Evolutionary conservation across 1,140 invertebrate species (phyloP), one percentile per base, ranked within the genome.

Genomic region (Helicoverpa armigera): DNA sequence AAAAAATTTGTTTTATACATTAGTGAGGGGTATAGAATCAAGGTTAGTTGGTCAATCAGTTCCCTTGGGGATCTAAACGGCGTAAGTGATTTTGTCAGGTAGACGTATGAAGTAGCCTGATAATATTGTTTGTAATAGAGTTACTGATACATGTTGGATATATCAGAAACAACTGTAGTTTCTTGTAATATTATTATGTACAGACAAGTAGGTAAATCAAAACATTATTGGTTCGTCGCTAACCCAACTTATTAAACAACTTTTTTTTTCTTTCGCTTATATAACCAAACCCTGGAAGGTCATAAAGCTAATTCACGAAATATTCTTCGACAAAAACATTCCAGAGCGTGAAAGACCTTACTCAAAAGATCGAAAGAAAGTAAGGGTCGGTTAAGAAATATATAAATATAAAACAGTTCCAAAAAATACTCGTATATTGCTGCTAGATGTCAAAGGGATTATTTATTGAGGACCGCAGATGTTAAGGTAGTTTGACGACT

Each of bases 391-490:
- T 51, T 51, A n/a, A 72, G 23, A 73, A 73, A 58, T 56, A n/a
- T 73, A 73, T 53, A 73, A 58, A 58, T 56, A 56, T 73, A 73
- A 31, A 43, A 35, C 54, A 43, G 23, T 72, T 73, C 18, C 50
- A 43, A 73, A 73, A 72, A 72, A 72, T 73, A 35, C 35, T 35
- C 35, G 35, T 35, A 70, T 54, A 73, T 58, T 73, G 31, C 7
- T 14, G 5, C 29, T 23, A 73, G 14, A 58, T 18, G 53, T 73
- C 70, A 73, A 73, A 73, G 70, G 53, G 53, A 73, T 75, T 63
- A 63, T 63, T 75, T 75, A 63, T 75, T 56, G 56, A 50, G 73
- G 14, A 10, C 35, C n/a, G 16, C 73, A 75, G 58, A 75, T 61
- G 73, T 31, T 35, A 58, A 75, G 35, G 12, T 50, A 48, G 58